phyloP scores from a whole-genome alignment of 2,888 invertebrate genomes.

The Ditula angustiorana region DNA sequence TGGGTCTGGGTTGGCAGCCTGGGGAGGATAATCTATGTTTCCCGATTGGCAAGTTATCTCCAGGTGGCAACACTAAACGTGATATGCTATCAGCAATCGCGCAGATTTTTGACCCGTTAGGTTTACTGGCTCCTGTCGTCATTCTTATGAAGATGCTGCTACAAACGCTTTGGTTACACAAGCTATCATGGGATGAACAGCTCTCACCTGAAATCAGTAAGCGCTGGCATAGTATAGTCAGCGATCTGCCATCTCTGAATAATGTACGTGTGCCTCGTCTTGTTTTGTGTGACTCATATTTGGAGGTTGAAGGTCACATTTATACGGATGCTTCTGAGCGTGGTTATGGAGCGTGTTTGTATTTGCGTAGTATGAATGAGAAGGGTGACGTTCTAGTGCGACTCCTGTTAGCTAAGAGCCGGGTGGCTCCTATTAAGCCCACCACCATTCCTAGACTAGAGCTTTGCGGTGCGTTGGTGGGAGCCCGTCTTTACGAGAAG shows the following conservation, averaged over 20 bases:
- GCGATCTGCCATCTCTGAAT: constrained; percentile 40
- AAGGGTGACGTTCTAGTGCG: constrained; percentile 33
- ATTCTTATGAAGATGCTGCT: constrained; percentile 44
- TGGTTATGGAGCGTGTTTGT: constrained; percentile 50
- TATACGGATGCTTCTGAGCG: constrained; percentile 50
- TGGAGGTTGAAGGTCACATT: constrained; percentile 44
- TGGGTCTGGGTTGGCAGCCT: not conserved
- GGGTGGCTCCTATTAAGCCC: too few relatives aligned
- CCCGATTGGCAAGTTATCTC: not conserved
- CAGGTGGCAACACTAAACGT: not conserved
- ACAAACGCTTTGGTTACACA: constrained; percentile 46
- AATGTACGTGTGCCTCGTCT: constrained; percentile 43
- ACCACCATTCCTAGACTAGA: too few relatives aligned
- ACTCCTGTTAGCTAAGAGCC: constrained; percentile 47
- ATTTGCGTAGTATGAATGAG: constrained; percentile 42
- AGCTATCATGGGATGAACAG: constrained; percentile 47
- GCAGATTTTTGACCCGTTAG: too few relatives aligned
- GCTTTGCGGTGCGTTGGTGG: too few relatives aligned
- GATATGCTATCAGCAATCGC: not conserved
- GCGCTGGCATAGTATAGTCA: not conserved
- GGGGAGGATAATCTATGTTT: not conserved
- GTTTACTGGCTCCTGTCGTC: not conserved
- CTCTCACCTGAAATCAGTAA: too few relatives aligned
- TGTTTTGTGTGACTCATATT: constrained; percentile 42
- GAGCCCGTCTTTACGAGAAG: too few relatives aligned